Evolutionary conservation across 2,888 invertebrate genomes (phyloP), one percentile per base, ranked within the genome.

Genomic region (Dryobota labecula): DNA sequence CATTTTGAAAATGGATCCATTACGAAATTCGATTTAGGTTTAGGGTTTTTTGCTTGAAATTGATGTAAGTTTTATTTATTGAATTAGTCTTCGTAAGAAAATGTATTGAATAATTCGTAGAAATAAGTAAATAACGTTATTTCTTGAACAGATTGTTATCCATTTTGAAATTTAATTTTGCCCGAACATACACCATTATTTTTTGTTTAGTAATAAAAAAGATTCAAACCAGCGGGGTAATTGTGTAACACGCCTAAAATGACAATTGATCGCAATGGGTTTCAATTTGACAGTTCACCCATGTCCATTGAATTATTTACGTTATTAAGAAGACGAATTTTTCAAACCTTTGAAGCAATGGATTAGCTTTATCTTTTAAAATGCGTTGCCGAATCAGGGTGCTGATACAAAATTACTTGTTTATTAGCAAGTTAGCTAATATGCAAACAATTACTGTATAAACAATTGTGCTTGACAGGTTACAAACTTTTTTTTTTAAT

Each of bases 1-100:
- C 78, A 77, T 78, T 70, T 80, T 49, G 30, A 64, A 78, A 82
- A 77, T 82, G 38, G 56, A 77, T 82, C 71, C 58, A 38, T n/a
- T 45, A 11, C 15, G n/a, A 78, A 82, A 78, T 82, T 78, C 78
- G n/a, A 78, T 82, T 78, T 62, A 49, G 38, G 56, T 65, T 41
- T 68, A 70, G 33, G 57, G 41, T 20, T 43, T 64, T 54, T 47
- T 7, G 20, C 13, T 33, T 24, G 56, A 70, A 60, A 57, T n/a
- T 33, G 8, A 64, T 27, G 9, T 18, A 30, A 0, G 18, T 54
- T 62, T 56, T 69, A 49, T 69, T 27, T 60, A 38, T 62, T 20
- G 20, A 62, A 81, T 65, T 47, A n/a, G 51, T 27, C 53, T 64
- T 41, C 13, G 20, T 15, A 30, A 45, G 30, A 65, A 57, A 74